Evolutionary conservation across 1,140 invertebrate genomes (phyloP).

Genomic region (Holotrichia oblita): DNA sequence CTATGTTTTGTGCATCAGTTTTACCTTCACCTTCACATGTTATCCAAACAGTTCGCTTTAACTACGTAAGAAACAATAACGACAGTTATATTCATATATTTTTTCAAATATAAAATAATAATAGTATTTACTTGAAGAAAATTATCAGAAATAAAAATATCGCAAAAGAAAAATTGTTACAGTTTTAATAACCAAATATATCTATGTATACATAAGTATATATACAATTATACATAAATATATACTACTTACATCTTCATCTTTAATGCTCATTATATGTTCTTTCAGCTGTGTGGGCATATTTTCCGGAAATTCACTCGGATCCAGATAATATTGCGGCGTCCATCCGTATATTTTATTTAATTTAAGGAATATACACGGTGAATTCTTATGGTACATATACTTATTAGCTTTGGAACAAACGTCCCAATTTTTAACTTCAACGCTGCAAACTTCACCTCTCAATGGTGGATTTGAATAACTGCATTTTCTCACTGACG

Average conservation of each 20-base stretch:
- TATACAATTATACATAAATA: no score
- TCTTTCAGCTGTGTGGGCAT: slow-evolving; percentile 68
- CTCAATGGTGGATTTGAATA: slow-evolving; percentile 64
- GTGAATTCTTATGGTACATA: slow-evolving; percentile 77
- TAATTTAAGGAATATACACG: slow-evolving; percentile 73
- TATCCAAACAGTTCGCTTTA: slow-evolving; percentile 80
- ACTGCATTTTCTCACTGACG: slow-evolving; percentile 67
- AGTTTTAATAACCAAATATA: neutral
- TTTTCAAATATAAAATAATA: neutral
- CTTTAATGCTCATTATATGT: slow-evolving; percentile 64
- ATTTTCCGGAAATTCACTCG: slow-evolving; percentile 53
- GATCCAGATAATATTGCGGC: slow-evolving; percentile 57
- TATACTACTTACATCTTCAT: slow-evolving; percentile 47
- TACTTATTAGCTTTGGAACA: slow-evolving; percentile 78
- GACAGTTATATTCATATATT: neutral
- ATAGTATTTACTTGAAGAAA: neutral
- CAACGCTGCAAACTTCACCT: slow-evolving; percentile 70
- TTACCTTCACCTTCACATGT: slow-evolving; percentile 91
- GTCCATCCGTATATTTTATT: slow-evolving; percentile 67
- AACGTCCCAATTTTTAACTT: slow-evolving; percentile 70
- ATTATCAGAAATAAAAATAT: neutral
- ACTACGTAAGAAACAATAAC: slow-evolving; percentile 62
- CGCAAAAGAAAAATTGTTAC: neutral
- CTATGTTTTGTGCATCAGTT: slow-evolving; percentile 88
- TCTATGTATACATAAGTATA: slow-evolving; percentile 37